Percentiles rank a stretch among this genome's conserved stretches.
phyloP scores from a whole-genome alignment of 2,113 vertebrate species.

The Heterotis niloticus region DNA sequence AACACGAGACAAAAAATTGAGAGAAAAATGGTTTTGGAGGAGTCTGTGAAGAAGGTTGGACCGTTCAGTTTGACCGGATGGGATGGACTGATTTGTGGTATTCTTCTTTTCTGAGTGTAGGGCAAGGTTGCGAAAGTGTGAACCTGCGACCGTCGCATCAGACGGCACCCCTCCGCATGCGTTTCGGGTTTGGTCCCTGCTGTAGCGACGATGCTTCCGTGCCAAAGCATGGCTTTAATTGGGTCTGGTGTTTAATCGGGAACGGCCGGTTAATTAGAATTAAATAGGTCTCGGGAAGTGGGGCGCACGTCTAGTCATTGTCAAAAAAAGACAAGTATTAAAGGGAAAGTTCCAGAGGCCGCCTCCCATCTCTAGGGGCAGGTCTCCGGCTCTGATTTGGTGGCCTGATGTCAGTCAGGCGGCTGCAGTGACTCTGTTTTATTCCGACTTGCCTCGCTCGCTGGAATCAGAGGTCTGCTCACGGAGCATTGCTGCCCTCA shows the following conservation, averaged over 20 bases:
- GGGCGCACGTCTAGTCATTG: slow-evolving; percentile 24
- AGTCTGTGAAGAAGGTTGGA: no score
- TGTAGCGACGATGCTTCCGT: neutral
- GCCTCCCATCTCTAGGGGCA: neutral
- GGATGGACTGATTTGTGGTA: neutral
- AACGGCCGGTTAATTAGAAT: slow-evolving; percentile 24
- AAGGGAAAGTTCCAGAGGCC: slow-evolving; percentile 8
- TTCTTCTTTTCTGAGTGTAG: neutral
- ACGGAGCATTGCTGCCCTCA: no score
- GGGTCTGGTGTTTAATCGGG: slow-evolving; percentile 30
- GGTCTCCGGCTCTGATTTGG: neutral
- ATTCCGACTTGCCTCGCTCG: neutral
- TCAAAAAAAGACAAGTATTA: slow-evolving; percentile 23
- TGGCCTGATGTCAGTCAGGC: neutral
- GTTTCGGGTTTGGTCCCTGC: neutral
- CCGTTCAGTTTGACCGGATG: neutral
- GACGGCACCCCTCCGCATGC: neutral
- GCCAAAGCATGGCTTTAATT: slow-evolving; percentile 27
- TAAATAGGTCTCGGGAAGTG: slow-evolving; percentile 25
- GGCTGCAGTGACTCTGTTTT: neutral
- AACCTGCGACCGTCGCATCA: neutral
- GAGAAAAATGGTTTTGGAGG: no score
- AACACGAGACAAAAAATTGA: no score
- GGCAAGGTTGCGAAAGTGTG: neutral
- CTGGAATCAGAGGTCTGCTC: neutral